Conservation (phyloP, 2,113 vertebrate species). For the Microcebus griseorufus region DNA sequence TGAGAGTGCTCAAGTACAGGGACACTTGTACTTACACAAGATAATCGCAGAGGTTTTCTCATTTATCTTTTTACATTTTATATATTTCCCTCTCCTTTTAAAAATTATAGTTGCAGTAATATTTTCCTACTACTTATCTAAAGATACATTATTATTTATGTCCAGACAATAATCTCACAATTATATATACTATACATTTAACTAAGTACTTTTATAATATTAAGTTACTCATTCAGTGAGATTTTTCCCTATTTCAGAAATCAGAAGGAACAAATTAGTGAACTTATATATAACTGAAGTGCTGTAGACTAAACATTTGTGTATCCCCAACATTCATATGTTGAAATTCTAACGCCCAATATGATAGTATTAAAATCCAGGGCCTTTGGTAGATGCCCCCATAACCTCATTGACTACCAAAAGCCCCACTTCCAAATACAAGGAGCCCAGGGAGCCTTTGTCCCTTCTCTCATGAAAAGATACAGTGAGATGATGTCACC, state of each 20-base stretch:
- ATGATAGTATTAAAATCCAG: rapidly evolving
- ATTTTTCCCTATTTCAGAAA: background rate
- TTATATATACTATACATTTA: background rate
- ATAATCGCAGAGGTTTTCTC: background rate
- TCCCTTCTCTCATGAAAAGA: background rate
- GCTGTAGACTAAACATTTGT: background rate
- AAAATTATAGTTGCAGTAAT: background rate
- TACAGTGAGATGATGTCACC: background rate
- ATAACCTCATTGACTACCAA: background rate
- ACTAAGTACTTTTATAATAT: background rate
- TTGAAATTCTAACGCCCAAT: no score
- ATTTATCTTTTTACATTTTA: background rate
- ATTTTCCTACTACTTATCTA: background rate
- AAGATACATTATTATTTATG: background rate
- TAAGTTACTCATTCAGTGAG: background rate
- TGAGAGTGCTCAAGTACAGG: background rate
- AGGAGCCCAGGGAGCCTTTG: background rate
- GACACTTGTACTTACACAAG: no score
- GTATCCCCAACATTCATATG: no score
- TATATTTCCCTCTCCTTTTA: background rate
- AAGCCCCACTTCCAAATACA: background rate
- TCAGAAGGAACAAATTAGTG: background rate
- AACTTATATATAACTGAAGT: background rate
- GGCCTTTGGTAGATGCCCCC: background rate
- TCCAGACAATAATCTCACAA: background rate